phyloP scores from a whole-genome alignment of 2,113 vertebrate species.

The Chaetops frenatus region DNA sequence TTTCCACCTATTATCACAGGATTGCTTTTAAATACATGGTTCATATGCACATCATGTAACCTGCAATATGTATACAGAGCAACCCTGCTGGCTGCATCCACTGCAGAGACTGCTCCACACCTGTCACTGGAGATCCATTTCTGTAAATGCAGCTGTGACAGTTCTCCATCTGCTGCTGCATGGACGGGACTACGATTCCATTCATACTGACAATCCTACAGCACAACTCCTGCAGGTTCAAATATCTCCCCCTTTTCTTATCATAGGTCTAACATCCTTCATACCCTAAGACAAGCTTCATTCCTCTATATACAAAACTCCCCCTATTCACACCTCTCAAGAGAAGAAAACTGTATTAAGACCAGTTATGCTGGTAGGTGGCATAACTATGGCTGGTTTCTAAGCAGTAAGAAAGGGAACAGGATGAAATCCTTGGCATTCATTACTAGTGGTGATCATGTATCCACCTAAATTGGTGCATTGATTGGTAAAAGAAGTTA shows the following conservation, averaged over 20 bases:
- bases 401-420: not conserved
- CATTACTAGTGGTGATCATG: not conserved
- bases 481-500: not conserved
- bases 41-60: not conserved
- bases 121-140: not conserved
- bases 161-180: not conserved
- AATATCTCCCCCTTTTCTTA: not conserved
- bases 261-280: not conserved
- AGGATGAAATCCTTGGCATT: not conserved
- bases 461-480: not conserved
- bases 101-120: not conserved
- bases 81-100: not conserved
- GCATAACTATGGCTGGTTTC: not conserved
- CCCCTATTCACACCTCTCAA: not conserved
- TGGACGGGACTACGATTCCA: not conserved
- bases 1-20: not conserved
- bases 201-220: not conserved
- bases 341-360: not conserved
- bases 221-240: not conserved
- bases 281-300: not conserved
- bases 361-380: not conserved
- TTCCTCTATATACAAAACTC: not conserved
- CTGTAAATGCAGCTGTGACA: not conserved
- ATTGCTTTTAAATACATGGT: not conserved
- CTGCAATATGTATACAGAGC: not conserved